A percentile compares a stretch with the other conserved stretches of the same genome.
These are phyloP conservation scores for Monochamus saltuarius DNA, from an alignment of 1,140 invertebrate species.

Conservation along the genomic window DNA sequence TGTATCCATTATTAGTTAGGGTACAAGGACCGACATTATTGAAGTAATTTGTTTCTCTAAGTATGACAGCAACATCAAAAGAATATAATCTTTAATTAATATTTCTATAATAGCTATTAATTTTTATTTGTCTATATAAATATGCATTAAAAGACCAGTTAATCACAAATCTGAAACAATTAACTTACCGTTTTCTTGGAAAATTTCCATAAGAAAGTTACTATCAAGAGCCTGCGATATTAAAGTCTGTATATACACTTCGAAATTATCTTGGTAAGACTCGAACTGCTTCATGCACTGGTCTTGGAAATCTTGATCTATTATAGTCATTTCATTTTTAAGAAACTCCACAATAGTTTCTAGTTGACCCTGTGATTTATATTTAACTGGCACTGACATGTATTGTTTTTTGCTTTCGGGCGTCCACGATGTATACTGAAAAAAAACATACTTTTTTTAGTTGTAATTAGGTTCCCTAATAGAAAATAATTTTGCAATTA, in stretches of 20 bases:
- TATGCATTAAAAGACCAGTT: neutral
- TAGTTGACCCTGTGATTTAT: conserved; percentile 68
- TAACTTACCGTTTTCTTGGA: conserved; percentile 78
- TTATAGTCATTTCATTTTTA: conserved; percentile 67
- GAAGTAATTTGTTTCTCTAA: too few relatives aligned
- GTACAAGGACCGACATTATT: too few relatives aligned
- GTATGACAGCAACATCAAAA: too few relatives aligned
- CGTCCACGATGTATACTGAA: conserved; percentile 78
- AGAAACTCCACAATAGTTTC: conserved; percentile 81
- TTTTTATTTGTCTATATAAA: neutral
- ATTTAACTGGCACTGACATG: conserved; percentile 73
- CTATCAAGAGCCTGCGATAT: conserved; percentile 87
- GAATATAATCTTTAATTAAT: too few relatives aligned
- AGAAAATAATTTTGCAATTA: too few relatives aligned
- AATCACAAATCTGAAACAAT: neutral
- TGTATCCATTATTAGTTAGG: too few relatives aligned
- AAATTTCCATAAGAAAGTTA: conserved; percentile 85
- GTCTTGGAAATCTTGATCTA: conserved; percentile 71
- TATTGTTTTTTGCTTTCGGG: conserved; percentile 76
- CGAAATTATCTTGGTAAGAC: conserved; percentile 81
- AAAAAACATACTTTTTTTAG: too few relatives aligned
- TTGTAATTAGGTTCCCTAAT: too few relatives aligned
- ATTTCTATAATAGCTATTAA: too few relatives aligned
- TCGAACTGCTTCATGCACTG: conserved; percentile 73
- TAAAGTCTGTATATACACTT: conserved; percentile 87